These are phyloP conservation scores for Pogonophryne albipinna DNA, from an alignment of 2,797 vertebrate genomes.

Conservation along the genomic window DNA sequence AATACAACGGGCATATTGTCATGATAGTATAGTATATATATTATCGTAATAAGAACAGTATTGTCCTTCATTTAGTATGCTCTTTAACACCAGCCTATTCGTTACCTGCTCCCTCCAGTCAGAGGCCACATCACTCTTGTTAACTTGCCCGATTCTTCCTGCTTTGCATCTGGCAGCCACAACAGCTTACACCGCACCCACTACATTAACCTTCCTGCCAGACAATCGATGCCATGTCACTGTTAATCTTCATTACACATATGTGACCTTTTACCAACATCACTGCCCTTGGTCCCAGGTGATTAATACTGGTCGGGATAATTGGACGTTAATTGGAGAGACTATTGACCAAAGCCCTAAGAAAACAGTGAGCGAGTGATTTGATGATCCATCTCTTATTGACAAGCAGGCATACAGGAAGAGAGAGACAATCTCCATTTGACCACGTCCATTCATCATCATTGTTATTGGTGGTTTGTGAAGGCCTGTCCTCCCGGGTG, in stretches of 20 bases:
- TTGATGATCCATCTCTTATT: conserved; percentile 68
- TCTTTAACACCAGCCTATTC: not conserved
- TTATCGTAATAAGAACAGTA: too few species aligned
- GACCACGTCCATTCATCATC: conserved; percentile 70
- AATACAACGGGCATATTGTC: too few species aligned
- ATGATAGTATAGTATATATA: too few species aligned
- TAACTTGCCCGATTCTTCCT: conserved; percentile 32
- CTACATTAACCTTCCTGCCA: conserved; percentile 61
- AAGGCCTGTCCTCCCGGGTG: conserved; percentile 1
- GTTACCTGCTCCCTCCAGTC: conserved; percentile 15
- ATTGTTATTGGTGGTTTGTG: conserved; percentile 54
- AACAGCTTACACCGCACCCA: conserved; percentile 43
- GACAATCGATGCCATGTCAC: conserved; percentile 67
- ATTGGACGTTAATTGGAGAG: conserved; percentile 84
- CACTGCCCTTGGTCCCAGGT: conserved; percentile 67
- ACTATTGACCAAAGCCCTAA: conserved; percentile 76
- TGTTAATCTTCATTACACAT: conserved; percentile 78
- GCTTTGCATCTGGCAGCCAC: conserved; percentile 41
- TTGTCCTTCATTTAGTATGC: too few species aligned
- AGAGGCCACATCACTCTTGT: conserved; percentile 22
- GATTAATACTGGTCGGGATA: conserved; percentile 76
- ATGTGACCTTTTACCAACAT: conserved; percentile 78
- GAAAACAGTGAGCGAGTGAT: conserved; percentile 63
- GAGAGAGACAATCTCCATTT: conserved; percentile 54
- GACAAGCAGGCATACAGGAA: conserved; percentile 63